Base-by-base conservation (phyloP, 2,888 invertebrate genomes). In the Sarcophaga subvicina region DNA sequence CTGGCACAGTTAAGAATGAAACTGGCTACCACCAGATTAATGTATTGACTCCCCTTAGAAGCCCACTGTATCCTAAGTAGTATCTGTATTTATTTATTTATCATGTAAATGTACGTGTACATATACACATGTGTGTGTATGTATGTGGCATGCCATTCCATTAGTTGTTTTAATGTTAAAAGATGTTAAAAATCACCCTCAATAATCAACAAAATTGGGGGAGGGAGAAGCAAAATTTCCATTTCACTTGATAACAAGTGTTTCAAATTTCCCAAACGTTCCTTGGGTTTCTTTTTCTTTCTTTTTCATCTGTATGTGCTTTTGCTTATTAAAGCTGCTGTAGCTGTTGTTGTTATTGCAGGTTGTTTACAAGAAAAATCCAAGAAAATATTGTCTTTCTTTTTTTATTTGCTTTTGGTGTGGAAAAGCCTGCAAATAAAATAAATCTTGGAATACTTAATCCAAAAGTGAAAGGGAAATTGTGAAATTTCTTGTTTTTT, bases 211-310 rank as follows among this genome's bases (percentile, higher is more conserved):
- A 37, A 37, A 37, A 37, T 8, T 6, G 2, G 37, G 2, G 37
- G 37, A 10, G 8, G 10, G 37, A 37, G 37, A 8, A 37, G 8
- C 69, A 72, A 62, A 75, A 73, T 69, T 63, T 67, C 75, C 63
- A 47, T 80, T 80, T 67, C 47, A 17, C 69, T 69, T 81, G 75
- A 11, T 11, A 83, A 73, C 60, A 78, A 75, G 70, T 70, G 75
- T 79, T 82, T 82, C 64, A 75, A 75, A 79, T 66, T 60, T 78
- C 49, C 37, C 78, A 72, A 70, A 70, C 69, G 69, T 69, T 73
- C 27, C 73, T 59, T 8, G 5, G 54, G 63, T n/a, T 59, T 37
- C 0, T 10, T 37, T 78, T 81, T 47, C 60, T 64, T 45, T 47
- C 67, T 69, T 67, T 60, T 10, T 4, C 67, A 14, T 17, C 10